phyloP scores from a whole-genome alignment of 2,888 invertebrate species.

The Stegana nigrithorax region DNA sequence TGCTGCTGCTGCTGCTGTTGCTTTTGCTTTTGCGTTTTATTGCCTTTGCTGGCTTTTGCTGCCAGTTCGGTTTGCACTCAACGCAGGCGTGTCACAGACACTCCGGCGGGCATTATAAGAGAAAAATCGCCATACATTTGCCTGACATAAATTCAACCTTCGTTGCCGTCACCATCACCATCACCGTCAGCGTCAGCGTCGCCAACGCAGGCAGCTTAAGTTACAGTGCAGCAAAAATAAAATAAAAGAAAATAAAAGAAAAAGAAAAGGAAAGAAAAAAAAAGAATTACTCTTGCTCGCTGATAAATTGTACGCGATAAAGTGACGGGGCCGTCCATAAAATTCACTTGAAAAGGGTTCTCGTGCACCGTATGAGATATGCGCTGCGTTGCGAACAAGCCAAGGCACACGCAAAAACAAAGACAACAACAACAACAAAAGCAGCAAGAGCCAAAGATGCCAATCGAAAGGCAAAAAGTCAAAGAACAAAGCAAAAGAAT shows the following conservation, averaged over 20 bases:
- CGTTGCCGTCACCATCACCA: slow-evolving; percentile 35
- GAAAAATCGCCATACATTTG: slow-evolving; percentile 59
- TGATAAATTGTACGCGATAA: slow-evolving; percentile 61
- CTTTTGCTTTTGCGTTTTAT: neutral
- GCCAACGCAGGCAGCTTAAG: slow-evolving; percentile 20
- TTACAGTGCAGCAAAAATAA: slow-evolving; percentile 39
- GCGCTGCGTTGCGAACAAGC: too few species aligned
- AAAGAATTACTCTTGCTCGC: slow-evolving; percentile 37
- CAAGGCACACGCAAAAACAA: slow-evolving; percentile 18
- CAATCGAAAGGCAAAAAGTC: slow-evolving; percentile 36
- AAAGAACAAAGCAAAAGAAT: slow-evolving; percentile 47
- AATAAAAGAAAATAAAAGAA: too few species aligned
- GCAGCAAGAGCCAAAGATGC: slow-evolving; percentile 5
- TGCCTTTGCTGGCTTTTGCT: neutral
- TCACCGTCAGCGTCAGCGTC: neutral
- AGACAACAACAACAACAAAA: too few species aligned
- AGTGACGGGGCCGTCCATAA: slow-evolving; percentile 34
- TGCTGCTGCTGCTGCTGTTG: neutral
- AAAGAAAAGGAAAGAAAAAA: slow-evolving; percentile 61
- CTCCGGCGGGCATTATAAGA: slow-evolving; percentile 24
- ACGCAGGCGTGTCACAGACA: slow-evolving; percentile 52
- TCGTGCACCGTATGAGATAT: slow-evolving; percentile 46
- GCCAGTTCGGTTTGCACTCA: neutral
- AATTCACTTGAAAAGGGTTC: slow-evolving; percentile 53
- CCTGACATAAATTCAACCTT: slow-evolving; percentile 27